Evolutionary conservation across 92 coral and sea anemone species (phyloP).

Genomic region (Scolanthus callimorphus): DNA sequence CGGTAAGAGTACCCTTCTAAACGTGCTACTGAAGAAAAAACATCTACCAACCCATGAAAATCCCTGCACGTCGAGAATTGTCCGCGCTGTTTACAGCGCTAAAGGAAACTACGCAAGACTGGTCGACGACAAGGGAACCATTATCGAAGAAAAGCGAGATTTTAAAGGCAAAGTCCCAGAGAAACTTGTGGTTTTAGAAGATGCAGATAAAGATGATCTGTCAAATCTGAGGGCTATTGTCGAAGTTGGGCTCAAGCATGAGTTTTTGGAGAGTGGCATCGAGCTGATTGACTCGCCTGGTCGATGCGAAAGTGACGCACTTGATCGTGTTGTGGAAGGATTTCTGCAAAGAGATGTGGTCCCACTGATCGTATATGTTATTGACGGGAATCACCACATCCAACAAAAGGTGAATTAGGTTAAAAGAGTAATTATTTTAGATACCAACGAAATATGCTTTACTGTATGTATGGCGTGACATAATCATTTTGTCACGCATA

Average conservation of each 20-base stretch:
- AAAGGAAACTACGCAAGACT: conserved; percentile 16
- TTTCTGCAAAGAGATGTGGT: conserved; percentile 41
- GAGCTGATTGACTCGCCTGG: conserved; percentile 62
- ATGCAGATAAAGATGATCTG: conserved; percentile 26
- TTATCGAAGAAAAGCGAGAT: not conserved
- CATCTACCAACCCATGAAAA: conserved; percentile 42
- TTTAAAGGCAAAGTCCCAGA: conserved; percentile 17
- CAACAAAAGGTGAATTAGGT: conserved; percentile 39
- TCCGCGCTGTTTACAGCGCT: conserved; percentile 33
- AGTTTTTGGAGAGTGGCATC: conserved; percentile 43
- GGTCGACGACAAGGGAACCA: conserved; percentile 9
- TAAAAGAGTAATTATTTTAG: too few relatives aligned
- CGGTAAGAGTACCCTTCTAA: conserved; percentile 52
- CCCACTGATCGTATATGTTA: conserved; percentile 49
- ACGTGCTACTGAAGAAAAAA: conserved; percentile 28
- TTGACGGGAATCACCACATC: conserved; percentile 39
- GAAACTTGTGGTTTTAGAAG: conserved; percentile 14
- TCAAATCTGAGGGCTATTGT: conserved; percentile 20
- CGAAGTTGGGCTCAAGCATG: conserved; percentile 40
- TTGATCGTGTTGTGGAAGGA: conserved; percentile 41
- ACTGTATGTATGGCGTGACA: too few relatives aligned
- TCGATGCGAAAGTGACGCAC: conserved; percentile 41
- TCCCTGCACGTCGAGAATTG: conserved; percentile 60
- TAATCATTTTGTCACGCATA: too few relatives aligned
- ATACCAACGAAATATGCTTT: too few relatives aligned